A percentile compares a stretch with the other conserved stretches of the same genome.
phyloP scores from a whole-genome alignment of 2,888 invertebrate genomes.

The Agonopterix subpropinquella region DNA sequence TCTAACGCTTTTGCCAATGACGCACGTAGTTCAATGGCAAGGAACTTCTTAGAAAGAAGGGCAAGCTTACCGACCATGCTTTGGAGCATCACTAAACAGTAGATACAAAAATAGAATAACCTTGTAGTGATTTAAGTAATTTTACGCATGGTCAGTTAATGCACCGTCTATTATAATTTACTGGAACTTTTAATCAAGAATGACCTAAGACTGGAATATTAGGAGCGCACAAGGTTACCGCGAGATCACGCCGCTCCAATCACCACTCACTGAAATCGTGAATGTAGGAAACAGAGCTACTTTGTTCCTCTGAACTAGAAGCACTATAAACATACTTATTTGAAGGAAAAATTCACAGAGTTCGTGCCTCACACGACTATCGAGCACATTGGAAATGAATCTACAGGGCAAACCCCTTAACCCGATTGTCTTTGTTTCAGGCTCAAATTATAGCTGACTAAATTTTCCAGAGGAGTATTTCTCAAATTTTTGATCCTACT shows the following conservation, averaged over 20 bases:
- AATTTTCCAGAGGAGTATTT: no score
- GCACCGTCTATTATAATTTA: slow-evolving; percentile 20
- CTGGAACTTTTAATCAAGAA: slow-evolving; percentile 31
- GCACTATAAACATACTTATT: not conserved
- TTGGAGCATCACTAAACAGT: not conserved
- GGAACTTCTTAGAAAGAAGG: no score
- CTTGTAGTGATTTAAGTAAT: not conserved
- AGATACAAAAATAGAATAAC: not conserved
- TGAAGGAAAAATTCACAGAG: no score
- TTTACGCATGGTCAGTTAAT: slow-evolving; percentile 18
- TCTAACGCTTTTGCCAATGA: no score
- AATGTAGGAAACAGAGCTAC: not conserved
- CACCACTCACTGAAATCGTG: slow-evolving; percentile 18
- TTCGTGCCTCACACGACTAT: no score
- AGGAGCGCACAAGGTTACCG: slow-evolving; percentile 31
- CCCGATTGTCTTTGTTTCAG: no score
- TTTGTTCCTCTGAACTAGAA: not conserved
- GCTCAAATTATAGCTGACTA: no score
- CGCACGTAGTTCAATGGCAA: no score
- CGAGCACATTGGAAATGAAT: no score
- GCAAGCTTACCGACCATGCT: no score
- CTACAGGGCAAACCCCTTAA: no score
- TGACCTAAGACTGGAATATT: slow-evolving; percentile 34
- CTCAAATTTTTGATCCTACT: no score
- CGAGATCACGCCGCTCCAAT: slow-evolving; percentile 23